Percentiles rank a stretch among this genome's conserved stretches.
Conservation (phyloP, 1,140 invertebrate genomes). For the Pseudachorutes palmiensis region DNA sequence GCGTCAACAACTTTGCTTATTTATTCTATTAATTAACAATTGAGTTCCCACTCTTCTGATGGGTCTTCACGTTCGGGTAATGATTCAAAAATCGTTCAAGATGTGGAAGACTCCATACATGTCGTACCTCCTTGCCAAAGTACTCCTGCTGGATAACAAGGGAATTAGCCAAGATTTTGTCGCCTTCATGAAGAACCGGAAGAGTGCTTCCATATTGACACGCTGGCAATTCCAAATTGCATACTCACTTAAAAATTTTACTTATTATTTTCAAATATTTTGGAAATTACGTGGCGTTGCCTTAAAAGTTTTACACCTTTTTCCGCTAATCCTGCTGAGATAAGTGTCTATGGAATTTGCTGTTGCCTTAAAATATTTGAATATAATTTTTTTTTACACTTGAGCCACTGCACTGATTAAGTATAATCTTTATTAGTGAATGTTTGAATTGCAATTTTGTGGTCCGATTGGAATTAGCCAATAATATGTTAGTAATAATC, state of each 20-base stretch:
- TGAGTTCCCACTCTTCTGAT: too few species aligned
- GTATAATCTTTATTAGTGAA: too few species aligned
- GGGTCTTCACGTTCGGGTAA: background rate
- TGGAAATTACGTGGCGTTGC: conserved; percentile 29
- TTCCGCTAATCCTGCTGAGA: conserved; percentile 39
- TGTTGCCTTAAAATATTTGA: too few species aligned
- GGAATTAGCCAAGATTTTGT: conserved; percentile 54
- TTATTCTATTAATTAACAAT: too few species aligned
- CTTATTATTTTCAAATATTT: background rate
- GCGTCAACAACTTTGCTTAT: too few species aligned
- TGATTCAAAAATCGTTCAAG: conserved; percentile 25
- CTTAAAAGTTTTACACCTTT: conserved; percentile 44
- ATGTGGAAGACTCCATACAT: conserved; percentile 46
- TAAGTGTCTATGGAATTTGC: too few species aligned
- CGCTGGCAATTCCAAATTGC: too few species aligned
- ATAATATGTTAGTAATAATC: too few species aligned
- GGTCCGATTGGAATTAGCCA: too few species aligned
- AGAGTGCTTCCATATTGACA: conserved; percentile 49
- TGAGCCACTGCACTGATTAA: too few species aligned
- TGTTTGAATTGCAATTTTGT: too few species aligned
- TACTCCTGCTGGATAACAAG: conserved; percentile 56
- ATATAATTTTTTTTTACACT: too few species aligned
- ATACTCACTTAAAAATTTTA: background rate
- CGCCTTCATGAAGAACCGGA: conserved; percentile 59
- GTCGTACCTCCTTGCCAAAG: conserved; percentile 53